A percentile compares a stretch with the other conserved stretches of the same genome.
Evolutionary conservation across 1,140 invertebrate species (phyloP).

Genomic region (Nephotettix cincticeps): DNA sequence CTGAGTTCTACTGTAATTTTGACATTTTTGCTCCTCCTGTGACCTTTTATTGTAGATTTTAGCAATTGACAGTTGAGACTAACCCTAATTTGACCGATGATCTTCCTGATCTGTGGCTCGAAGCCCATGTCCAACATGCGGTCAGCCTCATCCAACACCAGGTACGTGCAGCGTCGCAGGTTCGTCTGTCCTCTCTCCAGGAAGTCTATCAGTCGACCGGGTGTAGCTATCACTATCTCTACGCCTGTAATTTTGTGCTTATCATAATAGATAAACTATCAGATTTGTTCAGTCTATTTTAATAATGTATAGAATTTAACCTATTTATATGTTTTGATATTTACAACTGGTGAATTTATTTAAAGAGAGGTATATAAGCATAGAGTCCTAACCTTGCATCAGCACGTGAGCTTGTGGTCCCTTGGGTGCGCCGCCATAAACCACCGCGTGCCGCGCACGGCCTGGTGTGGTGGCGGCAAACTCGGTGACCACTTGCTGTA

Average conservation of each 20-base stretch:
- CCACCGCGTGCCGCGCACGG: slow-evolving; percentile 84
- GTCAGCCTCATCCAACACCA: slow-evolving; percentile 98
- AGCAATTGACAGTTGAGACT: no score
- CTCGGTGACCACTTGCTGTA: slow-evolving; percentile 87
- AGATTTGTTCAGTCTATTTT: no score
- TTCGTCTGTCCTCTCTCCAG: slow-evolving; percentile 90
- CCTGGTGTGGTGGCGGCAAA: slow-evolving; percentile 60
- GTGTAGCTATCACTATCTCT: slow-evolving; percentile 94
- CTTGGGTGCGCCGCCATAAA: slow-evolving; percentile 80
- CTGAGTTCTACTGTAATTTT: no score
- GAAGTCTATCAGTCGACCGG: slow-evolving; percentile 96
- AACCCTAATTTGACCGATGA: slow-evolving; percentile 87
- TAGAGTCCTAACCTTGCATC: slow-evolving; percentile 64
- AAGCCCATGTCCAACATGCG: slow-evolving; percentile 99
- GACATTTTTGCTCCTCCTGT: no score
- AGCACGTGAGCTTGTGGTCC: slow-evolving; percentile 70
- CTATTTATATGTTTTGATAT: no score
- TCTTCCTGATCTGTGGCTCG: slow-evolving; percentile 98
- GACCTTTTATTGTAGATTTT: no score
- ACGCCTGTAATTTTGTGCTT: no score
- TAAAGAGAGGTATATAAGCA: background rate
- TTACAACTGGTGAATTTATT: background rate
- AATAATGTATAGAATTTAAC: no score
- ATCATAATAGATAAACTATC: no score
- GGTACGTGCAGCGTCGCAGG: slow-evolving; percentile 85